These are phyloP conservation scores for Drosophila sp. DNA, from an alignment of 1,140 invertebrate genomes.

Conservation along the genomic window DNA sequence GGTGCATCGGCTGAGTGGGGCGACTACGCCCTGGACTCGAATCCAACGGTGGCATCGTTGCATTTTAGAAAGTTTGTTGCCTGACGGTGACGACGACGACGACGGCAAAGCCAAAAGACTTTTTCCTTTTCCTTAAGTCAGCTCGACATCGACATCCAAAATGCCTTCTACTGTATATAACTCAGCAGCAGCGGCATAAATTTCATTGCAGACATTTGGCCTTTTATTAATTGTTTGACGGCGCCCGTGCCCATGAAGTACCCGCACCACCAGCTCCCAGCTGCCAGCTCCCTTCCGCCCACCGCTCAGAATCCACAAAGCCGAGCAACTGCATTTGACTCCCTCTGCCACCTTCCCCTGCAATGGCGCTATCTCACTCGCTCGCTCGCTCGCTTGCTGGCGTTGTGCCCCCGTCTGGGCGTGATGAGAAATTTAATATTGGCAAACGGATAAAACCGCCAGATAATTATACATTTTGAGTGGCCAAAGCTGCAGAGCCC, in stretches of 20 bases:
- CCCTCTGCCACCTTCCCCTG: background rate
- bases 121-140: constrained; percentile 65
- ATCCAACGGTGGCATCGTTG: constrained; percentile 54
- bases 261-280: constrained; percentile 34
- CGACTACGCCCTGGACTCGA: constrained; percentile 40
- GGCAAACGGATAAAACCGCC: constrained; percentile 81
- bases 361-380: background rate
- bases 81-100: constrained; percentile 60
- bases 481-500: constrained; percentile 58
- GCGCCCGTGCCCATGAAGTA: constrained; percentile 77
- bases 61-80: constrained; percentile 69
- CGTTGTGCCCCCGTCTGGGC: constrained; percentile 55
- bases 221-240: constrained; percentile 82
- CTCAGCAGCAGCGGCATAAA: constrained; percentile 62
- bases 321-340: constrained; percentile 41
- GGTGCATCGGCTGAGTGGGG: constrained; percentile 12
- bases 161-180: constrained; percentile 49
- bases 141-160: constrained; percentile 29
- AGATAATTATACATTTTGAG: constrained; percentile 82
- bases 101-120: constrained; percentile 58
- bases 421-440: constrained; percentile 82
- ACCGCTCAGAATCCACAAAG: constrained; percentile 26
- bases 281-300: constrained; percentile 12
- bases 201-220: constrained; percentile 81
- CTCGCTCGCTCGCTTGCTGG: background rate